phyloP scores from a whole-genome alignment of 2,113 vertebrate genomes.

The Datnioides undecimradiatus region DNA sequence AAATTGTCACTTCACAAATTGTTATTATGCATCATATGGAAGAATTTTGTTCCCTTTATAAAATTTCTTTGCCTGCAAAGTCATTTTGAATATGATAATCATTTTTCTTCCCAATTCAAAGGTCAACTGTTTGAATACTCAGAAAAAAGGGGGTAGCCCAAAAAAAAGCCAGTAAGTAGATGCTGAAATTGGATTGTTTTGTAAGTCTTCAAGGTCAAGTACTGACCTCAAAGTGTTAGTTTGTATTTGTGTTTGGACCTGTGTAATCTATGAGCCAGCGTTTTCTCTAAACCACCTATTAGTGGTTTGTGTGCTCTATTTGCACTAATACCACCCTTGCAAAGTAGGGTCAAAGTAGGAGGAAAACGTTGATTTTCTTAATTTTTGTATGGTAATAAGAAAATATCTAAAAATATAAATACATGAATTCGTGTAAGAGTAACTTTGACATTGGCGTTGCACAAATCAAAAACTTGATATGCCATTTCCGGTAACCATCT shows the following conservation, averaged over 20 bases:
- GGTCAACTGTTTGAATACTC: not conserved
- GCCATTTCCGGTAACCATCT: constrained; percentile 33
- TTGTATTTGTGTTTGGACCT: not conserved
- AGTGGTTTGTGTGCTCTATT: not conserved
- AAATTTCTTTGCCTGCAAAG: too few relatives aligned
- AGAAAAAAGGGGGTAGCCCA: not conserved
- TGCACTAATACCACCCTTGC: not conserved
- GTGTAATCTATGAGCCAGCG: too few relatives aligned
- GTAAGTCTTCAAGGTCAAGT: not conserved
- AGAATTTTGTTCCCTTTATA: too few relatives aligned
- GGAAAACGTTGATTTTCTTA: too few relatives aligned
- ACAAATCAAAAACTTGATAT: too few relatives aligned
- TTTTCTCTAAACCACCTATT: not conserved
- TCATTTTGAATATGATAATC: too few relatives aligned
- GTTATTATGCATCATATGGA: not conserved
- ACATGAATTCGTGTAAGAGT: not conserved
- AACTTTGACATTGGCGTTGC: too few relatives aligned
- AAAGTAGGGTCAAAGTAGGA: not conserved
- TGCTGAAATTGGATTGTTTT: not conserved
- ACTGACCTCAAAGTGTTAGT: not conserved
- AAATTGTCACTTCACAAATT: too few relatives aligned
- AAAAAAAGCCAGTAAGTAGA: not conserved
- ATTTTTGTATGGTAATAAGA: not conserved
- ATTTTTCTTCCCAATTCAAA: too few relatives aligned
- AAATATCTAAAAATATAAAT: not conserved